Conservation (phyloP, 2,888 invertebrate species). For the Epiblema foenella region DNA sequence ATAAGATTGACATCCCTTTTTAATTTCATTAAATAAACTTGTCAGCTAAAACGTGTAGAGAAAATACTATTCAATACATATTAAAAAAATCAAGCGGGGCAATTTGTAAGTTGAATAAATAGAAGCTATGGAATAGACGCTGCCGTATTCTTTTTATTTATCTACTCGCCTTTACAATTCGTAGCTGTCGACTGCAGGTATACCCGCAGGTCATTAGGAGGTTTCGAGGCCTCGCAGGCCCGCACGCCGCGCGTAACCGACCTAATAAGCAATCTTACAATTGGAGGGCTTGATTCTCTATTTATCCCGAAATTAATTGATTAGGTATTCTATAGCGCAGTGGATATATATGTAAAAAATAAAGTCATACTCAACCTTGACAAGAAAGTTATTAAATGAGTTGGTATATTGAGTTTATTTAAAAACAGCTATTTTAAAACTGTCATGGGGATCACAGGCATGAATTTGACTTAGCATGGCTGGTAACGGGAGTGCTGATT, state of each 20-base stretch:
- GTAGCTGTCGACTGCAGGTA: conserved; percentile 72
- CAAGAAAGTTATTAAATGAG: no score
- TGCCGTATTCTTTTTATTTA: conserved; percentile 63
- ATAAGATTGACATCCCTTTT: no score
- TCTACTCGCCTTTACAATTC: conserved; percentile 62
- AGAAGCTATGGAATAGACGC: conserved; percentile 46
- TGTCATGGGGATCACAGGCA: no score
- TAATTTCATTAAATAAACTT: no score
- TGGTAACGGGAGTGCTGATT: no score
- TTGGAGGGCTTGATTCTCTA: conserved; percentile 25
- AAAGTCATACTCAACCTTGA: background rate
- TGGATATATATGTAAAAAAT: background rate
- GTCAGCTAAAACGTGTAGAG: no score
- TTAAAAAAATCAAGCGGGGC: background rate
- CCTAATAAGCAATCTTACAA: conserved; percentile 38
- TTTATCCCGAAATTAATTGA: conserved; percentile 26
- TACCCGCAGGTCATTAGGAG: conserved; percentile 67
- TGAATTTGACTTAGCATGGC: no score
- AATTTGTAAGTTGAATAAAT: conserved; percentile 20
- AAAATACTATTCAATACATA: background rate
- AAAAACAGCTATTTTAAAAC: no score
- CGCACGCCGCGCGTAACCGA: conserved; percentile 42
- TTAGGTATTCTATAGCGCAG: conserved; percentile 5
- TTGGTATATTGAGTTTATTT: no score
- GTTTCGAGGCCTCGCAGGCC: conserved; percentile 51